These are phyloP conservation scores for Neosilurus mollespiculum DNA, from an alignment of 2,797 vertebrate genomes.

Conservation along the genomic window DNA sequence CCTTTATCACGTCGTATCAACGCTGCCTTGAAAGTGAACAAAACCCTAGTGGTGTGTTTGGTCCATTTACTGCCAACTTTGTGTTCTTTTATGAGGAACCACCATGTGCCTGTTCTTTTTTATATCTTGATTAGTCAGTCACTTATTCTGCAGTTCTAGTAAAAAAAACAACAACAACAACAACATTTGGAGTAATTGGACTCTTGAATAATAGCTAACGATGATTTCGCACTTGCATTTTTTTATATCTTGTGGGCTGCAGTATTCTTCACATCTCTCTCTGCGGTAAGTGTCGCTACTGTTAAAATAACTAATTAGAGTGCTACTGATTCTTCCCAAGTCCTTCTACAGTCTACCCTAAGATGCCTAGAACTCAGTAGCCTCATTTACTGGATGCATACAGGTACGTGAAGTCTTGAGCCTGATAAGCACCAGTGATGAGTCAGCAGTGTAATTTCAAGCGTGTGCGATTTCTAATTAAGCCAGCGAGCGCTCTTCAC, in stretches of 20 bases:
- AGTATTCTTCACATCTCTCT: not conserved
- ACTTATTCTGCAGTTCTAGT: not conserved
- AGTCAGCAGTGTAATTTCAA: slow-evolving; percentile 23
- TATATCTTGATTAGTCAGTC: not conserved
- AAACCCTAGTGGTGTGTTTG: not conserved
- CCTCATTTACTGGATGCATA: not conserved
- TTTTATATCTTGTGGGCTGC: not conserved
- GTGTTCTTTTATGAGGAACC: not conserved
- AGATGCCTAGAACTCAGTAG: too few species aligned
- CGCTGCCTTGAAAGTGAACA: not conserved
- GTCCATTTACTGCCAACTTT: not conserved
- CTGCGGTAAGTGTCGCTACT: not conserved
- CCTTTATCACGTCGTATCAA: not conserved
- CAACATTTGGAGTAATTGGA: not conserved
- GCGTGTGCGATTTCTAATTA: slow-evolving; percentile 44
- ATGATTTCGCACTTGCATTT: not conserved
- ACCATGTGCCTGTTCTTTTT: not conserved
- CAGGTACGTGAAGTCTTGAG: not conserved
- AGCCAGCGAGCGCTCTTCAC: slow-evolving; percentile 5
- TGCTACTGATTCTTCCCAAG: not conserved
- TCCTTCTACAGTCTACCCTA: not conserved
- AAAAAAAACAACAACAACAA: not conserved
- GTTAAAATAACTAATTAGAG: not conserved
- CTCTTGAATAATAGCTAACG: not conserved
- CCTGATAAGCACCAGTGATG: not conserved